These are phyloP conservation scores for Sterrhoptilus dennistouni DNA, from an alignment of 2,113 vertebrate species.

Conservation along the genomic window DNA sequence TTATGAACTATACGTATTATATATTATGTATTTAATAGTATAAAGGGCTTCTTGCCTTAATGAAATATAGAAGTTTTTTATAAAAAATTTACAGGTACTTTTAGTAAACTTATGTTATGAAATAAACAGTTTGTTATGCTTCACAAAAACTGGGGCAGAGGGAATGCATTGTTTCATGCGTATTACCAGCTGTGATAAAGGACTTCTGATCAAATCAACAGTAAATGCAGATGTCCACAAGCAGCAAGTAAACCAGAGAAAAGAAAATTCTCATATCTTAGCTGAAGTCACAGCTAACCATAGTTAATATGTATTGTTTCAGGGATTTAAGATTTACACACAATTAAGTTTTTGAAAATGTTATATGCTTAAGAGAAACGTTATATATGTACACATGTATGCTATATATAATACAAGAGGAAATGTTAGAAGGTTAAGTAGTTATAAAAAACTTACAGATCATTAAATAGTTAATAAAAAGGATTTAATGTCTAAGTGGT, in stretches of 20 bases:
- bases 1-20: neutral
- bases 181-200: neutral
- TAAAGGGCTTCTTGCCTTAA: neutral
- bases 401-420: neutral
- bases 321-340: neutral
- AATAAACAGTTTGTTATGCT: neutral
- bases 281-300: neutral
- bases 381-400: neutral
- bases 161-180: accelerated
- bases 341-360: neutral
- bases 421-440: neutral
- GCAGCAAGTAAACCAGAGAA: neutral
- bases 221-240: neutral
- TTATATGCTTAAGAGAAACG: neutral
- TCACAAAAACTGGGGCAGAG: neutral
- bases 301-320: neutral
- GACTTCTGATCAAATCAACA: neutral
- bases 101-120: neutral
- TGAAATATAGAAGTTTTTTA: neutral
- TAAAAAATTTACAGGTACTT: neutral
- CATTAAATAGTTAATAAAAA: neutral
- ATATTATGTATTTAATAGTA: neutral
- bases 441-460: neutral
- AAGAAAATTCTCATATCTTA: neutral
- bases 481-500: neutral